Conservation (phyloP, 2,113 vertebrate species). For the Willisornis vidua region DNA sequence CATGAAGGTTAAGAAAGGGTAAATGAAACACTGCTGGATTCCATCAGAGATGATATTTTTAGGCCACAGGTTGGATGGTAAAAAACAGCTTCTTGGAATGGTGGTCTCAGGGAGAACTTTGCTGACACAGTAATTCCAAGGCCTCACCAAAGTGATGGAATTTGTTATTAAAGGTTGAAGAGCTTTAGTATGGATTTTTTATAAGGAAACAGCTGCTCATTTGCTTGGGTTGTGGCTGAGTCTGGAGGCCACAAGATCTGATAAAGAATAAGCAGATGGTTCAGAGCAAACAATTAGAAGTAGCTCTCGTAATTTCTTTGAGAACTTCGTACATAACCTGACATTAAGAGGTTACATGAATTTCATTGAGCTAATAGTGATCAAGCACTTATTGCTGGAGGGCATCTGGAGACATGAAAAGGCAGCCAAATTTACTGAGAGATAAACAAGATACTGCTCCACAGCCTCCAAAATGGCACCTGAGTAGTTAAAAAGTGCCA, state of each 20-base stretch:
- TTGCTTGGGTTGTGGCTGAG: slow-evolving; percentile 50
- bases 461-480: background rate
- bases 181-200: slow-evolving; percentile 62
- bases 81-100: background rate
- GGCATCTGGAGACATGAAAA: background rate
- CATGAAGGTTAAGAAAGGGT: background rate
- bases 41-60: background rate
- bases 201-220: slow-evolving; percentile 70
- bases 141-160: slow-evolving; percentile 56
- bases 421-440: background rate
- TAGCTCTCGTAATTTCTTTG: slow-evolving; percentile 46
- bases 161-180: slow-evolving; percentile 63
- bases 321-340: background rate
- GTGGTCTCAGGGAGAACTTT: slow-evolving; percentile 17
- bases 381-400: background rate
- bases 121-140: slow-evolving; percentile 31
- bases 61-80: background rate
- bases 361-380: background rate
- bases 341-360: slow-evolving; percentile 29
- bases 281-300: slow-evolving; percentile 67
- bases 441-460: background rate
- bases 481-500: background rate
- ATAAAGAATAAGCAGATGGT: slow-evolving; percentile 68
- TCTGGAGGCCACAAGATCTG: slow-evolving; percentile 57
- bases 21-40: background rate